Base-by-base conservation (phyloP, 2,888 invertebrate species). In the Tuta absoluta region DNA sequence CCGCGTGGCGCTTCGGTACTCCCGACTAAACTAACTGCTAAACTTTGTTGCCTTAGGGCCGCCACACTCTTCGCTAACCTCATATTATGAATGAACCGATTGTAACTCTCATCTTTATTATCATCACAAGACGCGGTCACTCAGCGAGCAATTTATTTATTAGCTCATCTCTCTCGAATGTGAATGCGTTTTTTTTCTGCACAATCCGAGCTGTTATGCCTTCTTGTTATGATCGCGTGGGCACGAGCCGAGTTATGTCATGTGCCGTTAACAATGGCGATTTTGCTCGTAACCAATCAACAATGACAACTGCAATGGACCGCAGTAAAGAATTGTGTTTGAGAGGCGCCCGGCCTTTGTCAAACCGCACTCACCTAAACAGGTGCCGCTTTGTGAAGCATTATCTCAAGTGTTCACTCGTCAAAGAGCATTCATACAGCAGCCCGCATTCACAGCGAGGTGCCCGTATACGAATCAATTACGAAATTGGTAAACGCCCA, bases 391-490 rank as follows among this genome's bases (percentile, higher is more conserved):
- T 80, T 79, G 79, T 75, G 71, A 67, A 68, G 66, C 65, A 78
- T 75, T 79, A 76, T 78, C 75, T 74, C 66, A 69, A 66, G 67
- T 67, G 65, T 67, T 57, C 65, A 53, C 65, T 66, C 70, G 72
- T 73, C 65, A 74, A 66, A 62, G 48, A 53, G 14, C 63, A 33
- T 41, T 58, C 45, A 62, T 19, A 59, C 77, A 74, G 73, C 71
- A 67, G 69, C 89, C 89, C 89, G 88, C 86, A 89, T 87, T 69
- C 72, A 72, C 72, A 56, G 24, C 53, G 53, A 49, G 69, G 67
- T 71, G 75, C 88, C 89, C 88, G 81, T 84, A 87, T 89, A 74
- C 70, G 71, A 78, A 74, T 71, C 82, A 84, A 87, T 87, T 85
- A 83, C 68, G 69, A 75, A 72, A 77, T 75, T 75, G 71, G 76